Base-by-base conservation (phyloP, 1,140 invertebrate species). In the Protaetia brevitarsis region DNA sequence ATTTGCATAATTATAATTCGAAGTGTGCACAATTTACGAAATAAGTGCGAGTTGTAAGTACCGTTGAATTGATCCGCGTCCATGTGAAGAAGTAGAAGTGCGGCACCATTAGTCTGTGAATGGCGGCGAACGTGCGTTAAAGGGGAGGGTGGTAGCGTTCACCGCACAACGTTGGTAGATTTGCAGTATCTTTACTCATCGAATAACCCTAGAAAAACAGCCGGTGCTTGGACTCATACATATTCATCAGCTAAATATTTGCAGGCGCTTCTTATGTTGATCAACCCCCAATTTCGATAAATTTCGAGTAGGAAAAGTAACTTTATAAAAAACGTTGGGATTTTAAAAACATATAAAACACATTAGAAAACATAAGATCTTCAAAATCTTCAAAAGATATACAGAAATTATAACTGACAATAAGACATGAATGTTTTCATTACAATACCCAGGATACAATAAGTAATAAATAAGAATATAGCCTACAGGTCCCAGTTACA, bases 241-340 rank as follows among this genome's bases (percentile, higher is more conserved):
- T 75, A 75, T 75, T 73, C 73, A 75, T 45, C 72, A 66, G 68
- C 68, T 69, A 75, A 75, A 75, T 75, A 75, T 75, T 75, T 75
- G 73, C 66, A 66, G 61, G 29, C 60, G 66, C 45, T 66, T 66
- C 66, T 63, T 66, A 66, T 63, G 63, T 57, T 58, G 66, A 66
- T 66, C 66, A 66, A 63, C 60, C 61, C 28, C 59, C 63, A 45
- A 66, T 66, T 63, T 31, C 37, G 29, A 51, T 37, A 51, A 63
- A 66, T 63, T 31, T 31, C 31, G 61, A 66, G 26, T 8, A 51
- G 6, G 41, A n/a, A n/a, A n/a, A n/a, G n/a, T n/a, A n/a, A n/a
- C n/a, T n/a, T n/a, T n/a, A n/a, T n/a, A n/a, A n/a, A n/a, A n/a
- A n/a, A n/a, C n/a, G n/a, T n/a, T n/a, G n/a, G n/a, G n/a, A n/a